Evolutionary conservation across 2,113 vertebrate species (phyloP), one percentile per base, ranked within the genome.

Genomic region (Syngnathoides biaculeatus): DNA sequence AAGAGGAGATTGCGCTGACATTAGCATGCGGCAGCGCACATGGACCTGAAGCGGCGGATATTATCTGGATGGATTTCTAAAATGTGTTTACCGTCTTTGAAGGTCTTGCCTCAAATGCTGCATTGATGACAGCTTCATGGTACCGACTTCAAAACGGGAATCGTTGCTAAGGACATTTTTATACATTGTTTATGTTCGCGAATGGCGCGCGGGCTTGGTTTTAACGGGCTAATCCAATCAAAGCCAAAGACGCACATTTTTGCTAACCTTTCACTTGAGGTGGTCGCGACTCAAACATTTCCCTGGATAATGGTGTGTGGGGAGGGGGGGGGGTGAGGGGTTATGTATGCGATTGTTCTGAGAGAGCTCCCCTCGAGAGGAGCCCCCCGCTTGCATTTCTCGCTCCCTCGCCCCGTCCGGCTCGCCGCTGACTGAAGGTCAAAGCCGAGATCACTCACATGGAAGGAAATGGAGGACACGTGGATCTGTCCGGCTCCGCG

Each of bases 61-160:
- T 69, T 79, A 86, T 86, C 73, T 62, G 74, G 81, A 89, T 86
- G 76, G 83, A 81, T 90, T 88, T 84, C 71, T 85, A 65, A 69
- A 82, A 85, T 71, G 76, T 88, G 86, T 88, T 87, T 90, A 89
- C 87, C 68, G 78, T 84, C 84, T 85, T 86, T 84, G 86, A 89
- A 89, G 87, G 86, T 81, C 81, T 86, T 15, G 62, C 83, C 77
- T 73, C 79, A 80, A 86, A 87, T 82, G 79, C 53, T 72, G 82
- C 75, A 70, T 72, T 72, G 81, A 71, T 74, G 81, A 87, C 85
- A 83, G 82, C 83, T 82, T 78, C 77, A 57, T 57, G 50, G 43
- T 63, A 38, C 77, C 75, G 77, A 80, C 78, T 75, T 68, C 60
- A 64, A 85, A 88, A 86, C 75, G 76, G 78, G 68, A 82, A 88